Evolutionary conservation across 2,888 invertebrate species (phyloP), one percentile per base, ranked within the genome.

Genomic region (Seira ritae): DNA sequence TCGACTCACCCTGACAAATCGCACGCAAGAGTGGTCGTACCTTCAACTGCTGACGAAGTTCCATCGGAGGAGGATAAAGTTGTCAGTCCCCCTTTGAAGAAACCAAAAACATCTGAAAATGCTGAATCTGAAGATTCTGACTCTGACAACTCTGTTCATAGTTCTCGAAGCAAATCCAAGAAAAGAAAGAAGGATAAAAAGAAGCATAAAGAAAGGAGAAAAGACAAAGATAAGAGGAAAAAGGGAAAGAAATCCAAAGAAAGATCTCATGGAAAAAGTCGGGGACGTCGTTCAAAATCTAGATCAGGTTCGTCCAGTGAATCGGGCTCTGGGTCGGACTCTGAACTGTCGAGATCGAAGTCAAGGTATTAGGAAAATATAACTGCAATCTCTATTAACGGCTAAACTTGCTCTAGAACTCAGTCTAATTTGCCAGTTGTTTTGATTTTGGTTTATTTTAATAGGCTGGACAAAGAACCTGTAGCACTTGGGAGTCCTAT

Each of bases 191-290:
- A 87, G 91, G 85, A 91, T 91, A 86, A 91, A 91, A 80, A 91
- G 91, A 87, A 92, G 94, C 88, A 83, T 86, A 82, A 90, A 94
- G 94, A 89, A 94, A 95, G 67, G 95, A 95, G 90, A 94, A 94
- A 90, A 95, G 94, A 91, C 95, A 95, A 90, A 91, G 92, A 86
- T 92, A 92, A 79, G 90, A 92, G 84, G 74, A 91, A 1, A 89
- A 90, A 15, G 89, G 90, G 3, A 94, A 94, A 87, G 92, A 94
- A 65, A 94, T 94, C 89, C 95, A 94, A 46, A 65, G 70, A 46
- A 50, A 79, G 75, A 84, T 79, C 78, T 74, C 74, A 74, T 65
- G 42, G 91, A 85, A 88, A 92, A 84, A 95, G 68, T n/a, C 62
- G 75, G 20, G 74, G 76, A 15, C 55, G 55, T 70, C 78, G 74